Conservation (phyloP, 2,888 invertebrate species). For the Andrena haemorrhoa region DNA sequence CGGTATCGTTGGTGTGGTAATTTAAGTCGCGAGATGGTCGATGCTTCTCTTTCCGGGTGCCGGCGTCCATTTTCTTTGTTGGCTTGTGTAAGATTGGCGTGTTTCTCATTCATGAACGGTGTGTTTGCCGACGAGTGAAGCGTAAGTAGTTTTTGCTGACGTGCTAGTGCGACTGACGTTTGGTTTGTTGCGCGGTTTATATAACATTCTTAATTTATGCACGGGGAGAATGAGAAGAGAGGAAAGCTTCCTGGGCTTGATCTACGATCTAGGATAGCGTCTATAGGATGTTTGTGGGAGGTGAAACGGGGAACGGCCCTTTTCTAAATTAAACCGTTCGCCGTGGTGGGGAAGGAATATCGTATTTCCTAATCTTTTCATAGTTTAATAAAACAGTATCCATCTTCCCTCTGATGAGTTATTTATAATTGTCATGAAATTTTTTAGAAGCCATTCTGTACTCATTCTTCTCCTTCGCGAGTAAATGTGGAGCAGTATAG, state of each 20-base stretch:
- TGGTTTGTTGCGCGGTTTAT: not conserved
- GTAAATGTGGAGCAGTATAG: too few species aligned
- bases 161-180: not conserved
- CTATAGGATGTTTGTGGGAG: constrained; percentile 19
- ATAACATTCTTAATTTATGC: not conserved
- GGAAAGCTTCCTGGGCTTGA: not conserved
- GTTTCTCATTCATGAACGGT: constrained; percentile 63
- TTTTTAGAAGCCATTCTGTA: not conserved
- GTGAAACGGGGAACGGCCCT: not conserved
- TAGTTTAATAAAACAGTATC: not conserved
- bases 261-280: constrained; percentile 28
- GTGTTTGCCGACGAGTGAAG: constrained; percentile 52
- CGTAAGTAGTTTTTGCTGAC: constrained; percentile 65
- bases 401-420: not conserved
- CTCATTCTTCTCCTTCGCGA: too few species aligned
- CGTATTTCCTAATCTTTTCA: not conserved
- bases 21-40: constrained; percentile 73
- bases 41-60: constrained; percentile 81
- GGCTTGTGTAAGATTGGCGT: constrained; percentile 72
- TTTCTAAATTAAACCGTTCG: not conserved
- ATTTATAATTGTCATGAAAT: not conserved
- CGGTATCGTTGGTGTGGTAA: constrained; percentile 47
- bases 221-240: not conserved
- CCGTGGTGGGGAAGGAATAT: not conserved
- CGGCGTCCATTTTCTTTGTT: constrained; percentile 82